Percentiles rank a stretch among this genome's conserved stretches.
Evolutionary conservation across 2,113 vertebrate genomes (phyloP).

Genomic region (Ammodytes marinus): DNA sequence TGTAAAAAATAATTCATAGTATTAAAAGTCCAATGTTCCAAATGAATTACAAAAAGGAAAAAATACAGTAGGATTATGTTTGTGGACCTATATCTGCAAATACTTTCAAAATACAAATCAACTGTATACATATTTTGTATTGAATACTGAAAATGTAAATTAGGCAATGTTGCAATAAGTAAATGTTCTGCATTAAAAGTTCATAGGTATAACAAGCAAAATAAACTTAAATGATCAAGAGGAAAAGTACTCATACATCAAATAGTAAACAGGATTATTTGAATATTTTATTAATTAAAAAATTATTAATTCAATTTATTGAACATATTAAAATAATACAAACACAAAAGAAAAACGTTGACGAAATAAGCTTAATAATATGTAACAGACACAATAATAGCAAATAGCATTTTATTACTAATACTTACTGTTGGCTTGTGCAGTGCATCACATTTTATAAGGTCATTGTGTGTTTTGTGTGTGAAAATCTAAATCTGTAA

Average conservation of each 20-base stretch:
- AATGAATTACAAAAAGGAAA: too few species aligned
- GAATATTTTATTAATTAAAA: too few species aligned
- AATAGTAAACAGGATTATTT: not conserved
- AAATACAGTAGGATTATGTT: not conserved
- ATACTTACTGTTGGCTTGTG: too few species aligned
- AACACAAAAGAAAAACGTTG: too few species aligned
- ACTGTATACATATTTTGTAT: too few species aligned
- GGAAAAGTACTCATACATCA: not conserved
- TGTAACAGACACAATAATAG: not conserved
- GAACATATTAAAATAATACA: too few species aligned
- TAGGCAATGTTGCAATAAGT: too few species aligned
- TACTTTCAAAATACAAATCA: not conserved
- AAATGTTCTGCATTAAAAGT: not conserved
- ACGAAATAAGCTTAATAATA: too few species aligned
- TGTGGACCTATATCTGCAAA: not conserved
- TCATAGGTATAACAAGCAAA: not conserved
- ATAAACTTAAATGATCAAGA: not conserved
- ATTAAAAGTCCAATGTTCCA: not conserved
- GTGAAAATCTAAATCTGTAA: not conserved
- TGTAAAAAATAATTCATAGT: not conserved
- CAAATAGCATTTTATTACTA: not conserved
- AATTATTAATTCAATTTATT: too few species aligned
- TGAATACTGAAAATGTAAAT: not conserved
- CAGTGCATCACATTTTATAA: not conserved
- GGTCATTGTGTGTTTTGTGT: not conserved